These are phyloP conservation scores for Stomatorhinus walkeri DNA, from an alignment of 2,797 vertebrate species.

Conservation along the genomic window DNA sequence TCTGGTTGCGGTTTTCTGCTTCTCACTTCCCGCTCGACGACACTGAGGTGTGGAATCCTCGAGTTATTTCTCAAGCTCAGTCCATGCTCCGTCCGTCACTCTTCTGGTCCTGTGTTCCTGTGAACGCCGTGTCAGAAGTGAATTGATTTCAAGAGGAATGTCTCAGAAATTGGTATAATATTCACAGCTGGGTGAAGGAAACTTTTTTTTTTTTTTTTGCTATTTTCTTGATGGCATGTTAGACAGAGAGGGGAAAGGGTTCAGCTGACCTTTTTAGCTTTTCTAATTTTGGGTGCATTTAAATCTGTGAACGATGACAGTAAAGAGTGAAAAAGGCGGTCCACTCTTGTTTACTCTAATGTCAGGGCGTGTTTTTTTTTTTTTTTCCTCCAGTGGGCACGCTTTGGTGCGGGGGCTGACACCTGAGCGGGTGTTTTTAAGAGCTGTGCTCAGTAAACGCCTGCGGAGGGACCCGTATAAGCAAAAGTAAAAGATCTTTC, in stretches of 20 bases:
- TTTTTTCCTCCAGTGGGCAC: not conserved
- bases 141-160: not conserved
- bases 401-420: not conserved
- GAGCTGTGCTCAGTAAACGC: not conserved
- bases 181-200: not conserved
- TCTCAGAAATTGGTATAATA: not conserved
- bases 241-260: not conserved
- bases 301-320: not conserved
- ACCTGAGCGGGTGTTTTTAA: not conserved
- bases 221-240: not conserved
- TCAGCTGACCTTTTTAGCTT: not conserved
- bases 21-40: not conserved
- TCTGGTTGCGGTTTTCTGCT: not conserved
- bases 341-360: not conserved
- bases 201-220: not conserved
- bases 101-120: not conserved
- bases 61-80: not conserved
- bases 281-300: not conserved
- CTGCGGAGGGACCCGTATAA: not conserved
- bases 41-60: not conserved
- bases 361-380: not conserved
- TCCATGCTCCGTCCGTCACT: not conserved
- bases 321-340: not conserved
- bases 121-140: not conserved
- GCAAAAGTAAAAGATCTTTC: not conserved